Conservation (phyloP, 2,888 invertebrate species). For the Psylliodes chrysocephalus region DNA sequence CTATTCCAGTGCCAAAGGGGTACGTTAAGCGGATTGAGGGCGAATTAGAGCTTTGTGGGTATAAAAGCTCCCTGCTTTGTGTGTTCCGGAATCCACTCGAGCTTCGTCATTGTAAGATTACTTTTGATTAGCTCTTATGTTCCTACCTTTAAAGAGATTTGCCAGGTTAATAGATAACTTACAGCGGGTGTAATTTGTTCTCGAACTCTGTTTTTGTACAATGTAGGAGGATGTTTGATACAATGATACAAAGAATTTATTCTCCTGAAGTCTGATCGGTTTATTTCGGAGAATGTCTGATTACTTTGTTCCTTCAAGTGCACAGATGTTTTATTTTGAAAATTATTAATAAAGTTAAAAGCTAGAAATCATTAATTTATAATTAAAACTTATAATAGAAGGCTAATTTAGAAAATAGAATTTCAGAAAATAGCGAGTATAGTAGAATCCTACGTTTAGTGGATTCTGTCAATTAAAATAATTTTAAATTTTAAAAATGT, state of each 20-base stretch:
- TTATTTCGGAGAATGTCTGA: too few species aligned
- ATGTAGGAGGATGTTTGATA: background rate
- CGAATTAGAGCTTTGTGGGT: constrained; percentile 56
- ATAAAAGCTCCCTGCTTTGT: constrained; percentile 54
- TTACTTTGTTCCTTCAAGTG: too few species aligned
- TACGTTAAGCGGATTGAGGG: constrained; percentile 58
- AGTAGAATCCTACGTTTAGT: too few species aligned
- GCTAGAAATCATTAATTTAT: too few species aligned
- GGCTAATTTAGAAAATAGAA: too few species aligned
- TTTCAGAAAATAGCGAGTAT: too few species aligned
- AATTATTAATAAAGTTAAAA: too few species aligned
- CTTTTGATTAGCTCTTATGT: constrained; percentile 53
- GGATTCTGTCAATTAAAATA: too few species aligned
- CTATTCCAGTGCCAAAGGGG: constrained; percentile 51
- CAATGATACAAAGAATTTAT: background rate
- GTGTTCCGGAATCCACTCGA: constrained; percentile 47
- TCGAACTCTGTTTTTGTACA: constrained; percentile 21
- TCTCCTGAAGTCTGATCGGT: too few species aligned
- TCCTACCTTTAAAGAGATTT: constrained; percentile 46
- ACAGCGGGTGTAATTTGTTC: constrained; percentile 26
- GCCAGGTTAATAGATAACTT: constrained; percentile 44
- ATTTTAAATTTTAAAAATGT: too few species aligned
- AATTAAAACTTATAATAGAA: too few species aligned
- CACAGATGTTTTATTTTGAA: too few species aligned
- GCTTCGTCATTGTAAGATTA: constrained; percentile 57